Evolutionary conservation across 1,140 invertebrate species (phyloP).

Genomic region (Oncopodura yosiiana): DNA sequence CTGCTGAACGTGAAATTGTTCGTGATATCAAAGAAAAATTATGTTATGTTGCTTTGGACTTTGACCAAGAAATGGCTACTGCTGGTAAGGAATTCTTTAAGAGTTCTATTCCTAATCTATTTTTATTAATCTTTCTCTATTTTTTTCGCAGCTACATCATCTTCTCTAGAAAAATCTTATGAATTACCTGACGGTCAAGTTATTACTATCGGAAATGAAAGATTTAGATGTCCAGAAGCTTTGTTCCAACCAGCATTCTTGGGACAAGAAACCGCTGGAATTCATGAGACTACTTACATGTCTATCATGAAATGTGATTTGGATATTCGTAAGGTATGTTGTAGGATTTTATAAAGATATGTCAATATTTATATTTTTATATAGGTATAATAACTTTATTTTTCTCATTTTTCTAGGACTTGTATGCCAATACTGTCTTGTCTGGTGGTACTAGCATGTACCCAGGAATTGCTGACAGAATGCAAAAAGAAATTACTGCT

Average conservation of each 20-base stretch:
- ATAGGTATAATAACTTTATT: too few relatives aligned
- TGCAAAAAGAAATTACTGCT: slow-evolving; percentile 67
- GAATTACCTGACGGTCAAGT: slow-evolving; percentile 56
- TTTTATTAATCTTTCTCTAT: too few relatives aligned
- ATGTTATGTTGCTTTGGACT: slow-evolving; percentile 45
- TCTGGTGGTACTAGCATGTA: slow-evolving; percentile 97
- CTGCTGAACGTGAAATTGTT: slow-evolving; percentile 46
- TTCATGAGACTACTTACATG: slow-evolving; percentile 77
- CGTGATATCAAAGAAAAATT: slow-evolving; percentile 45
- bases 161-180: slow-evolving; percentile 46
- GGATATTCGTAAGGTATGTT: slow-evolving; percentile 68
- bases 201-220: slow-evolving; percentile 79
- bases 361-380: too few relatives aligned
- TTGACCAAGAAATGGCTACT: slow-evolving; percentile 49
- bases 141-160: too few relatives aligned
- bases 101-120: slow-evolving; percentile 46
- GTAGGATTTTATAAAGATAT: too few relatives aligned
- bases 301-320: slow-evolving; percentile 83
- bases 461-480: slow-evolving; percentile 72
- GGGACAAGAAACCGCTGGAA: slow-evolving; percentile 72
- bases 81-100: too few relatives aligned
- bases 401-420: too few relatives aligned
- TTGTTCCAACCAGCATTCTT: slow-evolving; percentile 72
- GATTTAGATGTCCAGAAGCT: slow-evolving; percentile 76
- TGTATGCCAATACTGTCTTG: slow-evolving; percentile 91